Evolutionary conservation across 2,888 invertebrate genomes (phyloP).

Genomic region (Polydrusus tereticollis): DNA sequence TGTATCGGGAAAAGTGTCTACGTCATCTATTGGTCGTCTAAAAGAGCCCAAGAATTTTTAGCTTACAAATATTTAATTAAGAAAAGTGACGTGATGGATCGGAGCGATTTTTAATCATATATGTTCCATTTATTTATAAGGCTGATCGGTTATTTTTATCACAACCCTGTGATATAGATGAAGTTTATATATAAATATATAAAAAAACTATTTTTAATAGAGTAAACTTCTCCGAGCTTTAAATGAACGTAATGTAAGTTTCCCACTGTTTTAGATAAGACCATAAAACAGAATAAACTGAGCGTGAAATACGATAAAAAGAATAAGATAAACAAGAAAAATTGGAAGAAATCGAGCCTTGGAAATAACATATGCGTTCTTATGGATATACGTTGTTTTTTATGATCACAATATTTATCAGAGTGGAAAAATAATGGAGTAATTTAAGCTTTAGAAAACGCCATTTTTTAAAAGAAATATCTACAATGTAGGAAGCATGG

Average conservation of each 20-base stretch:
- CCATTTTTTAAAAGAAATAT: not conserved
- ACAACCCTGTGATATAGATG: too few species aligned
- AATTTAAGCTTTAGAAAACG: constrained; percentile 1
- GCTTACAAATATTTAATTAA: too few species aligned
- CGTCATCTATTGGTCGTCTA: too few species aligned
- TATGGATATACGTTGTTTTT: constrained; percentile 42
- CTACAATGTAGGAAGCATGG: not conserved
- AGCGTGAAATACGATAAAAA: constrained; percentile 45
- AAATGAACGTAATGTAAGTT: constrained; percentile 17
- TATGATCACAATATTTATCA: constrained; percentile 29
- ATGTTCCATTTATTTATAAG: too few species aligned
- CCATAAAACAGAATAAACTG: constrained; percentile 46
- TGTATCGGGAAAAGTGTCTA: too few species aligned
- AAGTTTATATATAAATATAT: not conserved
- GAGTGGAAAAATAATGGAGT: constrained; percentile 32
- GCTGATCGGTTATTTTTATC: too few species aligned
- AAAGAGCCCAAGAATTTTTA: too few species aligned
- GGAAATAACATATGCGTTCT: constrained; percentile 43
- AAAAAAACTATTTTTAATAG: not conserved
- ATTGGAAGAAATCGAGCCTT: constrained; percentile 31
- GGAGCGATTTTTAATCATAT: too few species aligned
- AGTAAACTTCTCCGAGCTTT: not conserved
- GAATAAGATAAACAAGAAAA: constrained; percentile 43
- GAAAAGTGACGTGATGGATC: too few species aligned
- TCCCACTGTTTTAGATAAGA: constrained; percentile 27